phyloP scores from a whole-genome alignment of 2,797 vertebrate genomes.

The Chelon auratus region DNA sequence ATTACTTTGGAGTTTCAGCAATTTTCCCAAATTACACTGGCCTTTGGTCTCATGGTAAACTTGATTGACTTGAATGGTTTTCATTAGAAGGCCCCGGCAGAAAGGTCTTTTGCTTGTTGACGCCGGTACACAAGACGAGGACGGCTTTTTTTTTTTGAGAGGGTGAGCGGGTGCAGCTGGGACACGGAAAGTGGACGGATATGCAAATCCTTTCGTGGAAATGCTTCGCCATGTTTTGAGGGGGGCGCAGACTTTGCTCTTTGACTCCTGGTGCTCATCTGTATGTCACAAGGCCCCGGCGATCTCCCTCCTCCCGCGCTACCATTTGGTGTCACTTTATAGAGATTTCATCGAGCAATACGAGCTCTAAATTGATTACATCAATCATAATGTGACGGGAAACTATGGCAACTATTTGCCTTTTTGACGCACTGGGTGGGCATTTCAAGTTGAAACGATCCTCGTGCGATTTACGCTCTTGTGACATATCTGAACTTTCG shows the following conservation, averaged over 20 bases:
- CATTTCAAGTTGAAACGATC: constrained; percentile 45
- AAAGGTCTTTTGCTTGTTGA: constrained; percentile 68
- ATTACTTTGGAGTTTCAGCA: constrained; percentile 85
- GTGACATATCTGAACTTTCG: constrained; percentile 70
- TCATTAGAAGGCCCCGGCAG: constrained; percentile 79
- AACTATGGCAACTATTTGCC: constrained; percentile 30
- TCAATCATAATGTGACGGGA: constrained; percentile 40
- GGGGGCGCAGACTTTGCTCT: constrained; percentile 22
- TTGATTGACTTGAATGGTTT: constrained; percentile 89
- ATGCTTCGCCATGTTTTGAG: constrained; percentile 63
- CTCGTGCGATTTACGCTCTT: constrained; percentile 50
- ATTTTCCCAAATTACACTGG: constrained; percentile 87
- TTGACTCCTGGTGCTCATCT: constrained; percentile 48
- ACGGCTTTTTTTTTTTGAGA: constrained; percentile 37
- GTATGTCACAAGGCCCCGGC: constrained; percentile 29
- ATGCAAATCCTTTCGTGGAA: constrained; percentile 70
- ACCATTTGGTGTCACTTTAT: constrained; percentile 37
- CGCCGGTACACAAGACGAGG: constrained; percentile 70
- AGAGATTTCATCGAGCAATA: constrained; percentile 23
- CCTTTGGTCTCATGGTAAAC: constrained; percentile 85
- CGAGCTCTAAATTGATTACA: constrained; percentile 60
- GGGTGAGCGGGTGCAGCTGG: constrained; percentile 79
- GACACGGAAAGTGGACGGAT: constrained; percentile 60
- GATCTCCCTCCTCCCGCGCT: background rate
- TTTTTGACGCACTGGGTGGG: constrained; percentile 55